These are phyloP conservation scores for Phocoena sinus DNA, from an alignment of 2,113 vertebrate species.

Conservation along the genomic window DNA sequence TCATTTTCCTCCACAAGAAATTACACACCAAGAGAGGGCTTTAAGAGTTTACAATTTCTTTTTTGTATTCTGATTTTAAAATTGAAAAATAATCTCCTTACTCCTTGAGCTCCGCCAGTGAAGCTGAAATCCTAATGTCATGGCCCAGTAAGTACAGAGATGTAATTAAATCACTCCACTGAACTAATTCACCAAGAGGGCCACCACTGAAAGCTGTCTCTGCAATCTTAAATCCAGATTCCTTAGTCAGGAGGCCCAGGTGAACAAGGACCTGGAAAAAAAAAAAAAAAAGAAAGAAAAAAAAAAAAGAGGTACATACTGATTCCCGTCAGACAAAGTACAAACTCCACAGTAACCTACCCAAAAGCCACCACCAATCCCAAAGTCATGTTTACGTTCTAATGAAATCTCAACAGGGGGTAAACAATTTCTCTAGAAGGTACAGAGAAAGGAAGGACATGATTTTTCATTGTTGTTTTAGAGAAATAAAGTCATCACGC, in stretches of 20 bases:
- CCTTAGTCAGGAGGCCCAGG: slow-evolving; percentile 95
- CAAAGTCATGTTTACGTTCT: background rate
- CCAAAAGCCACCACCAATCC: background rate
- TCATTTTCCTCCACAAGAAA: slow-evolving; percentile 78
- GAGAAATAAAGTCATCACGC: background rate
- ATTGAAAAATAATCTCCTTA: slow-evolving; percentile 88
- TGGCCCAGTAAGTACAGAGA: slow-evolving; percentile 98
- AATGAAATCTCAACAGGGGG: background rate
- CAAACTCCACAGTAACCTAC: background rate
- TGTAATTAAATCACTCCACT: slow-evolving; percentile 99
- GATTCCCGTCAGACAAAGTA: background rate
- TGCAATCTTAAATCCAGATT: slow-evolving; percentile 99
- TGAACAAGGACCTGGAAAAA: slow-evolving; percentile 92
- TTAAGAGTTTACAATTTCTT: slow-evolving; percentile 75
- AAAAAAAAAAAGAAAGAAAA: background rate
- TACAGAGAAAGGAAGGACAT: background rate
- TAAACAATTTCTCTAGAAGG: background rate
- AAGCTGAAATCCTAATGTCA: slow-evolving; percentile 96
- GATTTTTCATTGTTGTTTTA: background rate
- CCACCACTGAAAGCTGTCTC: slow-evolving; percentile 98
- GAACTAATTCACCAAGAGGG: slow-evolving; percentile 96
- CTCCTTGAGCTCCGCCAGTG: slow-evolving; percentile 98
- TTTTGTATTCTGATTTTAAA: slow-evolving; percentile 77
- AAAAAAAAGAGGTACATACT: background rate
- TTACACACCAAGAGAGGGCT: slow-evolving; percentile 77